Evolutionary conservation across 2,888 invertebrate genomes (phyloP), one percentile per base, ranked within the genome.

Genomic region (Subacronicta megacephala): DNA sequence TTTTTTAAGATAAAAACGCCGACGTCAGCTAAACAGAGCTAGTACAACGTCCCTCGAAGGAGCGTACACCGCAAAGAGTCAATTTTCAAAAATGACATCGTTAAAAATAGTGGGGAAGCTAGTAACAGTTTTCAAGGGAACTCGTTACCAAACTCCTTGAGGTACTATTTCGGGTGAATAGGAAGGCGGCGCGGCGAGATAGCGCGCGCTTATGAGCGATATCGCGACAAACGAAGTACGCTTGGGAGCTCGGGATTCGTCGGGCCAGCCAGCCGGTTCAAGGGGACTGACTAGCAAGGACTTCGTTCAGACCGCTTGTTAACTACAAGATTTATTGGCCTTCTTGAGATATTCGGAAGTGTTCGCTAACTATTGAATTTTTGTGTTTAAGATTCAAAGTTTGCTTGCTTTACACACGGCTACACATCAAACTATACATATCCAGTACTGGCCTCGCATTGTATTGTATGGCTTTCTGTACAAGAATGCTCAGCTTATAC

Each of bases 141-240:
- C 90, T 92, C 93, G 92, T 93, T 92, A 93, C 89, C 85, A 74
- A 92, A 91, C 90, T 90, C 91, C 91, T 92, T 88, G 89, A 92
- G 90, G 90, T 90, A 91, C 90, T 90, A 92, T 93, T 93, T 93
- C 83, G 90, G 91, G 80, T 92, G 92, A 93, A 93, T 91, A 86
- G 91, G 80, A 82, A 72, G 84, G 82, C 83, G 85, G 82, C 79
- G 81, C 77, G 79, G 75, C 62, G 83, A 91, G 90, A 92, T 92
- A 92, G 90, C 85, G 84, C 85, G 84, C 84, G 87, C 90, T 92
- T 90, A 90, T 90, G 90, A 90, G 86, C 88, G 90, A 90, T 92
- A 93, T 92, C 91, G 87, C 87, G 81, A 85, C 92, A 92, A 93
- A 93, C 88, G 87, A 92, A 92, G 93, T 91, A 85, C 82, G 70